Percentiles rank a stretch among this genome's conserved stretches.
These are phyloP conservation scores for Cerastis leucographa DNA, from an alignment of 2,888 invertebrate genomes.

Conservation along the genomic window DNA sequence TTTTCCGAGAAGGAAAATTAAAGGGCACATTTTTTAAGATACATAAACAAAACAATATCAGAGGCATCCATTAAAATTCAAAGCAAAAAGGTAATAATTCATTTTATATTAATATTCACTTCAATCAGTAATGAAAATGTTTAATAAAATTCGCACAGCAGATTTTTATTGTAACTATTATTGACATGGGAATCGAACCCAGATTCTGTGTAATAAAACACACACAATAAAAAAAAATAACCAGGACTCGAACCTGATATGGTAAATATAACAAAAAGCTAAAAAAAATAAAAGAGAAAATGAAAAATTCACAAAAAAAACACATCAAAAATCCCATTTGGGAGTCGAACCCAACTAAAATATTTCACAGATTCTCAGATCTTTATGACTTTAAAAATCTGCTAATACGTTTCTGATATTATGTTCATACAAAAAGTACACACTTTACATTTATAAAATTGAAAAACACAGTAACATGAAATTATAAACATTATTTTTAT, in stretches of 20 bases:
- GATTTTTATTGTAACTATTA: conserved; percentile 5
- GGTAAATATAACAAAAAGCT: not conserved
- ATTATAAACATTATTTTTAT: not conserved
- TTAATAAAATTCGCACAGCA: conserved; percentile 46
- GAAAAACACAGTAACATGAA: not conserved
- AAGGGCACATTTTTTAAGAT: not conserved
- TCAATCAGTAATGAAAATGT: conserved; percentile 34
- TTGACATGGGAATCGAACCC: conserved; percentile 53
- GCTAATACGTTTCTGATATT: conserved; percentile 7
- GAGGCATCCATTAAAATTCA: conserved; percentile 51
- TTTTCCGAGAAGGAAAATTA: conserved; percentile 4
- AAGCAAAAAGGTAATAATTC: conserved; percentile 22
- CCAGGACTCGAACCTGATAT: conserved; percentile 55
- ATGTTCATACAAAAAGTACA: not conserved
- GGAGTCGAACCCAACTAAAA: conserved; percentile 54
- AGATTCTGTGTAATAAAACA: not conserved
- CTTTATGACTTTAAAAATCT: conserved; percentile 12
- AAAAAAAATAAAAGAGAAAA: not conserved
- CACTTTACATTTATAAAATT: not conserved
- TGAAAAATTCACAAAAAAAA: conserved; percentile 11
- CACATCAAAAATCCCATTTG: not conserved
- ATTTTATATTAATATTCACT: conserved; percentile 19
- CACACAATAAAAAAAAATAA: not conserved
- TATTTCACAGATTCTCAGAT: not conserved
- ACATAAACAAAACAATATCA: conserved; percentile 41